Conservation (phyloP, 2,113 vertebrate genomes). For the Spermophilus dauricus region DNA sequence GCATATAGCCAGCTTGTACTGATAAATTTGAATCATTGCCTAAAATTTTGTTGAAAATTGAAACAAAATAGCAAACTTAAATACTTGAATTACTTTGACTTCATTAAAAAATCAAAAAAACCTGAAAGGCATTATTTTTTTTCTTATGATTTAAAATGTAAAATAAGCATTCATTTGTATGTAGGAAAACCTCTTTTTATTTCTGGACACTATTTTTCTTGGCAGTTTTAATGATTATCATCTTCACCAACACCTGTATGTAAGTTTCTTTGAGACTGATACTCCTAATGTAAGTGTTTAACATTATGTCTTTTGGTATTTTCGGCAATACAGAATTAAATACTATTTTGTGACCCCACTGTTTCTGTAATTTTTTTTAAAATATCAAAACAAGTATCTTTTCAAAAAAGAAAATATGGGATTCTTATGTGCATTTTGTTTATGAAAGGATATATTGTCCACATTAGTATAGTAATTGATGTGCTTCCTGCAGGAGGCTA, state of each 20-base stretch:
- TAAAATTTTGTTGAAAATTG: not conserved
- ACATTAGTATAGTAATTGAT: not conserved
- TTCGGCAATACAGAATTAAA: slow-evolving; percentile 10
- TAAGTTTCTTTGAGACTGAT: slow-evolving; percentile 18
- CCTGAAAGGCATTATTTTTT: not conserved
- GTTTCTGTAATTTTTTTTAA: not conserved
- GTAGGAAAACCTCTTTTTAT: not conserved
- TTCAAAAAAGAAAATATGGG: slow-evolving; percentile 2
- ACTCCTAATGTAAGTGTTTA: slow-evolving; percentile 27
- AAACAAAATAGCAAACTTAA: slow-evolving; percentile 12
- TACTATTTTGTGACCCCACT: slow-evolving; percentile 42
- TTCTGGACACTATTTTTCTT: not conserved
- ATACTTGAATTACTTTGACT: slow-evolving; percentile 43
- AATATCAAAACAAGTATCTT: not conserved
- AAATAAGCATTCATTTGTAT: not conserved
- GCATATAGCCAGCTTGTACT: not conserved
- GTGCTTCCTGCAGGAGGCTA: not conserved
- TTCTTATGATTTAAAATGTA: slow-evolving; percentile 42
- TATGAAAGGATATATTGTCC: not conserved
- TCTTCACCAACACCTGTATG: not conserved
- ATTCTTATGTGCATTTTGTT: slow-evolving; percentile 11
- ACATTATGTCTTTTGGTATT: slow-evolving; percentile 10
- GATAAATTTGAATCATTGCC: slow-evolving; percentile 31
- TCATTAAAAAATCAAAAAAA: not conserved
- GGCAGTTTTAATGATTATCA: not conserved